phyloP scores from a whole-genome alignment of 2,113 vertebrate genomes.

The Ovis canadensis region DNA sequence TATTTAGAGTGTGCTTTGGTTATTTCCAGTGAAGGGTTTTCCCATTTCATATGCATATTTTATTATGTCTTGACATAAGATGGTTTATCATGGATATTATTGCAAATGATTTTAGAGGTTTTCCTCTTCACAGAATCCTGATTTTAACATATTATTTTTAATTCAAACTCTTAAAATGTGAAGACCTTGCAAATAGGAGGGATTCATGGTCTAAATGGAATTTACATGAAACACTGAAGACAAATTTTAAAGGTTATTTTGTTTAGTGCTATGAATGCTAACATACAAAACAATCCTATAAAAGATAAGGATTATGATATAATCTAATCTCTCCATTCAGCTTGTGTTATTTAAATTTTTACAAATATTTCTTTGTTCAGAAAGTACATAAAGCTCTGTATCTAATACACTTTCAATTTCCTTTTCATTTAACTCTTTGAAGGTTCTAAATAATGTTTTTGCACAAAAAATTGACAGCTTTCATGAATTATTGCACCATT shows the following conservation, averaged over 20 bases:
- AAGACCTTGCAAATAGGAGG: slow-evolving; percentile 1
- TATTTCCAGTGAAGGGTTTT: neutral
- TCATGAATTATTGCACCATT: neutral
- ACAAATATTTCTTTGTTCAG: neutral
- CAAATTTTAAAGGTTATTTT: slow-evolving; percentile 18
- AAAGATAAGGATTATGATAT: neutral
- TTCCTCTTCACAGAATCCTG: neutral
- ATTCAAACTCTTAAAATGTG: neutral
- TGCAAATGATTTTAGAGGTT: neutral
- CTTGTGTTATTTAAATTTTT: slow-evolving; percentile 24
- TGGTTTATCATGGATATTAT: neutral
- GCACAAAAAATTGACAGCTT: neutral
- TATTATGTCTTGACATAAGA: neutral
- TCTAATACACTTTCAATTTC: neutral
- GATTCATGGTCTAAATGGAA: neutral
- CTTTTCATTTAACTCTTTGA: slow-evolving; percentile 31
- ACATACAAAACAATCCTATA: neutral
- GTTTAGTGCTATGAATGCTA: neutral
- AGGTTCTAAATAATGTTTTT: neutral
- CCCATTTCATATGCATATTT: neutral
- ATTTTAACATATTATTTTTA: slow-evolving; percentile 9
- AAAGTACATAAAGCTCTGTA: neutral
- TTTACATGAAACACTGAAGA: slow-evolving; percentile 13
- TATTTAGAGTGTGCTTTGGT: neutral
- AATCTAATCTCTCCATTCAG: neutral